Evolutionary conservation across 2,888 invertebrate species (phyloP).

Genomic region (Stenotaenia linearis): DNA sequence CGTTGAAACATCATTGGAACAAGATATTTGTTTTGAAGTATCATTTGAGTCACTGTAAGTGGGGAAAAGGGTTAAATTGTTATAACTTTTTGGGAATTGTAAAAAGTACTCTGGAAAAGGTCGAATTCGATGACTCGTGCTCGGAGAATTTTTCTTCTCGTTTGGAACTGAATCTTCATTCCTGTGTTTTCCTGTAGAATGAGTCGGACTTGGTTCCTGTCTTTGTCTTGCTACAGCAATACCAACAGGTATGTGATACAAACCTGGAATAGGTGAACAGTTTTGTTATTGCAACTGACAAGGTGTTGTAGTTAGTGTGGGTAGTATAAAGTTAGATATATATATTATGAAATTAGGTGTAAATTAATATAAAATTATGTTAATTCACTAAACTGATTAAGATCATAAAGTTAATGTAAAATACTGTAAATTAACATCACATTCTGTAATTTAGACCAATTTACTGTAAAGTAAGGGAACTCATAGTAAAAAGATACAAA

Average conservation of each 20-base stretch:
- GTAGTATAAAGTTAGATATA: too few relatives aligned
- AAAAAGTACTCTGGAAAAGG: background rate
- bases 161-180: background rate
- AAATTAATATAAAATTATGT: too few relatives aligned
- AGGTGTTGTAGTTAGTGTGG: too few relatives aligned
- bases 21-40: background rate
- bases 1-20: background rate
- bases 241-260: conserved; percentile 64
- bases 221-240: conserved; percentile 78
- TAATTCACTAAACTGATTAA: background rate
- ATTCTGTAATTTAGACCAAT: too few relatives aligned
- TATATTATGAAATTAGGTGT: background rate
- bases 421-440: background rate
- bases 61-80: too few relatives aligned
- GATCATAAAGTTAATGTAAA: too few relatives aligned
- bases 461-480: background rate
- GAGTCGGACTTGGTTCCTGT: conserved; percentile 38
- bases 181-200: conserved; percentile 17
- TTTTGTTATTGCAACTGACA: too few relatives aligned
- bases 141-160: background rate
- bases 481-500: background rate
- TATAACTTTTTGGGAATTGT: too few relatives aligned
- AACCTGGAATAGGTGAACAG: too few relatives aligned
- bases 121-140: background rate
- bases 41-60: background rate